Evolutionary conservation across 2,888 invertebrate species (phyloP).

Genomic region (Galeopsomyia nigrocyanea): DNA sequence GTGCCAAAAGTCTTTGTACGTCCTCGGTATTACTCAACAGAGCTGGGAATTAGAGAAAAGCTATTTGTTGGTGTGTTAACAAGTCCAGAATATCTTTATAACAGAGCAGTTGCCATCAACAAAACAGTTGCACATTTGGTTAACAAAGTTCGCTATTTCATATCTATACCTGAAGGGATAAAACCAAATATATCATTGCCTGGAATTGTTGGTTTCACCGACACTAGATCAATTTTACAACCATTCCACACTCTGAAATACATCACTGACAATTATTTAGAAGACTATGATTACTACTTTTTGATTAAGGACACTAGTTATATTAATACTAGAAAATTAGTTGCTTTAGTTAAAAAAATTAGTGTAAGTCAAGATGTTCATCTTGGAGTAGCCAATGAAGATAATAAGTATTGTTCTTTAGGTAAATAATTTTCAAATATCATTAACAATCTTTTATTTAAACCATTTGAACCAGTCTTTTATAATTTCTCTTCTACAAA

Average conservation of each 20-base stretch:
- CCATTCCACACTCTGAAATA: conserved; percentile 93
- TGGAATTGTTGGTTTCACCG: conserved; percentile 90
- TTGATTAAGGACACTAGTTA: conserved; percentile 88
- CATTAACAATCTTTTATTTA: conserved; percentile 21
- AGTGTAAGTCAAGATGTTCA: conserved; percentile 90
- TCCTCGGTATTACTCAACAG: conserved; percentile 94
- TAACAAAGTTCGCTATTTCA: conserved; percentile 87
- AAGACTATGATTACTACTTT: conserved; percentile 94
- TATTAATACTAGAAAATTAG: conserved; percentile 83
- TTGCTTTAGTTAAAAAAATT: conserved; percentile 80
- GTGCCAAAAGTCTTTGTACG: conserved; percentile 78
- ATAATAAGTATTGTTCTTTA: conserved; percentile 78
- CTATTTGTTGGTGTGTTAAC: conserved; percentile 90
- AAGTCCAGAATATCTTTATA: conserved; percentile 79
- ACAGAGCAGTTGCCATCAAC: conserved; percentile 87
- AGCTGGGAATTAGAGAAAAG: conserved; percentile 92
- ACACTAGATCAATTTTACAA: conserved; percentile 80
- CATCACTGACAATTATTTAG: conserved; percentile 88
- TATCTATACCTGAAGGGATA: conserved; percentile 70
- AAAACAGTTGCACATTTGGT: conserved; percentile 87
- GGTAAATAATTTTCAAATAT: conserved; percentile 68
- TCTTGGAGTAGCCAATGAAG: conserved; percentile 78
- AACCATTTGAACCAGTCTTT: conserved; percentile 12
- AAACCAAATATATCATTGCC: conserved; percentile 73
- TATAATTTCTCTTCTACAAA: background rate